phyloP scores from a whole-genome alignment of 2,113 vertebrate species.

The Chinchilla lanigera region DNA sequence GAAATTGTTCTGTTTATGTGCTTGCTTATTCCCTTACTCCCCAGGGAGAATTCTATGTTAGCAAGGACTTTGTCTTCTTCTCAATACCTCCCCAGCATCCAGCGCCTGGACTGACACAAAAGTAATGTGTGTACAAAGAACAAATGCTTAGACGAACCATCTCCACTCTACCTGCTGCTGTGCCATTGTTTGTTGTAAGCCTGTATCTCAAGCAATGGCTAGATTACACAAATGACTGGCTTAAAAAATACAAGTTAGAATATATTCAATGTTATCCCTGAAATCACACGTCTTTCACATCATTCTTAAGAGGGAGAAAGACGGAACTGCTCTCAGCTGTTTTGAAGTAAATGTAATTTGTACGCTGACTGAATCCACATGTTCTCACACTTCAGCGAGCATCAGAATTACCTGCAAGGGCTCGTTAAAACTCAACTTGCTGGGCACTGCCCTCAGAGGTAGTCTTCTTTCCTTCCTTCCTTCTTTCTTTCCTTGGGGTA shows the following conservation, averaged over 20 bases:
- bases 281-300: neutral
- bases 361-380: neutral
- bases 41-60: neutral
- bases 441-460: neutral
- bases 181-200: neutral
- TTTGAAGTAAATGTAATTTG: neutral
- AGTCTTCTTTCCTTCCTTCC: neutral
- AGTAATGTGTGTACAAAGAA: constrained; percentile 4
- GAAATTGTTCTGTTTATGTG: neutral
- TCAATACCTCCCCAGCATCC: neutral
- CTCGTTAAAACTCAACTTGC: neutral
- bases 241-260: neutral
- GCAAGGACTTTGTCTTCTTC: neutral
- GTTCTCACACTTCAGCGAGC: neutral
- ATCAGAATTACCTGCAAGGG: neutral
- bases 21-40: neutral
- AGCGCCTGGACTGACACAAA: constrained; percentile 9
- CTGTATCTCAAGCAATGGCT: neutral
- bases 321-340: neutral
- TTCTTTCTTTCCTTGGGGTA: neutral
- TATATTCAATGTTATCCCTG: neutral
- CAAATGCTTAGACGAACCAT: neutral
- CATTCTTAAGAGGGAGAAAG: neutral
- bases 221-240: neutral
- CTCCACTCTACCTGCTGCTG: neutral